A percentile compares a stretch with the other conserved stretches of the same genome.
phyloP scores from a whole-genome alignment of 2,797 vertebrate species.

The Coccyzus lansbergi region DNA sequence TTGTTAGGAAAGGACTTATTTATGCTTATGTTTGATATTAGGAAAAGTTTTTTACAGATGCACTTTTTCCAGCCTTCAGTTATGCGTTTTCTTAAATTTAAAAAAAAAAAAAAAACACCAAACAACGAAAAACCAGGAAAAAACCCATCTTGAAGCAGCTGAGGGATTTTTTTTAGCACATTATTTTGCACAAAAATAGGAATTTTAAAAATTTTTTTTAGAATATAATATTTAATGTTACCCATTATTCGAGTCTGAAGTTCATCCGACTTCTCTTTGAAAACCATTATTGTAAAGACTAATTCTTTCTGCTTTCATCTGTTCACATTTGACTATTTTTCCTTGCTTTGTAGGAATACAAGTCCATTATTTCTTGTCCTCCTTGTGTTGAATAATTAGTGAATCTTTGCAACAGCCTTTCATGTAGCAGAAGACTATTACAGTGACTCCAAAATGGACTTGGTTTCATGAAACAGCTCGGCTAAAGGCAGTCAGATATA shows the following conservation, averaged over 20 bases:
- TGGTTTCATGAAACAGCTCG: not conserved
- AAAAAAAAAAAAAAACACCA: not conserved
- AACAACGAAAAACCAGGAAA: not conserved
- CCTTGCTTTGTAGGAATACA: not conserved
- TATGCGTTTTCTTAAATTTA: constrained; percentile 27
- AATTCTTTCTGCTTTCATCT: not conserved
- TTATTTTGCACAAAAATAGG: not conserved
- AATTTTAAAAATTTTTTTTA: no score
- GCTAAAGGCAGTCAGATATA: not conserved
- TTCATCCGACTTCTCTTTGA: not conserved
- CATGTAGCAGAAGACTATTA: not conserved
- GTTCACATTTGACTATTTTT: not conserved
- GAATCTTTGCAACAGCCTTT: not conserved
- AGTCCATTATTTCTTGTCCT: not conserved
- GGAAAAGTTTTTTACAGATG: not conserved
- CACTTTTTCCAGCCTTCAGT: not conserved
- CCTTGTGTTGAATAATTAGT: not conserved
- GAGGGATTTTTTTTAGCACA: not conserved
- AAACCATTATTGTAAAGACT: not conserved
- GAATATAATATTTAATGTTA: not conserved
- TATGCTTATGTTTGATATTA: not conserved
- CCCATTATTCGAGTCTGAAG: not conserved
- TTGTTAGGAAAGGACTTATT: not conserved
- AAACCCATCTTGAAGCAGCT: not conserved
- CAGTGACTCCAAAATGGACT: not conserved